A percentile compares a stretch with the other conserved stretches of the same genome.
phyloP scores from a whole-genome alignment of 2,888 invertebrate genomes.

The Marronus borbonicus region DNA sequence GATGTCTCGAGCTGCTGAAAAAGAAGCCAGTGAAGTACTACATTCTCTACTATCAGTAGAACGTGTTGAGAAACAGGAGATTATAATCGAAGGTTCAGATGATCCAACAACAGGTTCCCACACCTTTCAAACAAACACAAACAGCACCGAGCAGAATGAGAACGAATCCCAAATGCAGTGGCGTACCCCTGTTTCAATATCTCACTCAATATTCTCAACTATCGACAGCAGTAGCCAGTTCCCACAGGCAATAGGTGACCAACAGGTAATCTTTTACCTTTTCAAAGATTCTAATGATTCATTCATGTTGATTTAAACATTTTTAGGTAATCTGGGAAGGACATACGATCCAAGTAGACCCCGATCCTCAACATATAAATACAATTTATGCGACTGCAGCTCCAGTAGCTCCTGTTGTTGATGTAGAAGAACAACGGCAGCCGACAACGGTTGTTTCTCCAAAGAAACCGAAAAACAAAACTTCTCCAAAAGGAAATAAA shows the following conservation, averaged over 20 bases:
- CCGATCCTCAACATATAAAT: slow-evolving; percentile 65
- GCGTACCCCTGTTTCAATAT: slow-evolving; percentile 75
- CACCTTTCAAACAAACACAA: slow-evolving; percentile 63
- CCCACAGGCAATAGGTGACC: slow-evolving; percentile 68
- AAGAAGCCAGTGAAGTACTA: slow-evolving; percentile 81
- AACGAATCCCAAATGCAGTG: slow-evolving; percentile 74
- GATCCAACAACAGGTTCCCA: slow-evolving; percentile 64
- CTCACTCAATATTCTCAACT: slow-evolving; percentile 68
- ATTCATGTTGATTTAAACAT: neutral
- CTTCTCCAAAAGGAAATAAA: slow-evolving; percentile 70
- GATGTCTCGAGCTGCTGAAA: slow-evolving; percentile 79
- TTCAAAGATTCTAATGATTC: neutral
- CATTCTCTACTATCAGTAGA: slow-evolving; percentile 79
- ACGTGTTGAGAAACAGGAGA: slow-evolving; percentile 74
- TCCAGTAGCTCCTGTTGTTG: slow-evolving; percentile 51
- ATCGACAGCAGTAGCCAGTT: slow-evolving; percentile 68
- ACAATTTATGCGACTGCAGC: slow-evolving; percentile 63
- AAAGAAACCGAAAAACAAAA: slow-evolving; percentile 62
- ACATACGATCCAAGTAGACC: slow-evolving; percentile 77
- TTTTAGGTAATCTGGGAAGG: slow-evolving; percentile 79
- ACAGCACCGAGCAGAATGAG: slow-evolving; percentile 60
- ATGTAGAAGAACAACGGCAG: slow-evolving; percentile 57
- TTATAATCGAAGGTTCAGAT: slow-evolving; percentile 60
- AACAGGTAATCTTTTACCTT: slow-evolving; percentile 65
- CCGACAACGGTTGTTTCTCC: slow-evolving; percentile 54